Base-by-base conservation (phyloP, 1,140 invertebrate genomes). In the Halesus radiatus region DNA sequence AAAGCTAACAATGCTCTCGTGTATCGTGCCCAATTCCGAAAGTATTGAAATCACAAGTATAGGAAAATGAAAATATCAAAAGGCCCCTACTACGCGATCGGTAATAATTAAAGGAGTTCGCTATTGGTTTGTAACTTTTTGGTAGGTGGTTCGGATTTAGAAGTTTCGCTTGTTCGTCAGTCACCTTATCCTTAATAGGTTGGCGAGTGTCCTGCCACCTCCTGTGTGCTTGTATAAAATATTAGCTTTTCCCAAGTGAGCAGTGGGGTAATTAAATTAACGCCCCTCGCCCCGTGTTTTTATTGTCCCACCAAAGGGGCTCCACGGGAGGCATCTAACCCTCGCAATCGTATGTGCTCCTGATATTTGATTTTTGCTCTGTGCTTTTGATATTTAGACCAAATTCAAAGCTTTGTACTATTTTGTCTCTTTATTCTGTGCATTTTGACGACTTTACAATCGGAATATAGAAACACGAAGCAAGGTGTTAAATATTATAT, bases 261-360 rank as follows among this genome's bases (percentile, higher is more conserved):
- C 84, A 76, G 76, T 79, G 80, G 84, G 84, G 84, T 89, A 90
- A 90, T 90, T 90, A 88, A 89, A 89, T 90, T 90, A 89, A 89
- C 88, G 88, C 86, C 86, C 86, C 86, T 86, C 81, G 85, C 88
- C 88, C 87, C 88, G 60, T 81, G 77, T 81, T 83, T 83, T 83
- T 83, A 83, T 83, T 83, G 82, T 81, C 82, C 82, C 78, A n/a
- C 74, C 15, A 22, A 58, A 20, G 77, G 60, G 64, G 73, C 76
- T 52, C 76, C 20, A 52, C 22, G 76, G 76, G 62, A 60, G 20
- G 76, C 52, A 20, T 22, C 23, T 77, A 64, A 73, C 78, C 74
- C 77, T 76, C 60, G 37, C 73, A 56, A 60, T 53, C 37, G 58
- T 80, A 20, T 80, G 22, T 62, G 23, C 6, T 50, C 76, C 23